Percentiles rank a stretch among this genome's conserved stretches.
phyloP scores from a whole-genome alignment of 2,888 invertebrate species.

The Heliconius hortense region DNA sequence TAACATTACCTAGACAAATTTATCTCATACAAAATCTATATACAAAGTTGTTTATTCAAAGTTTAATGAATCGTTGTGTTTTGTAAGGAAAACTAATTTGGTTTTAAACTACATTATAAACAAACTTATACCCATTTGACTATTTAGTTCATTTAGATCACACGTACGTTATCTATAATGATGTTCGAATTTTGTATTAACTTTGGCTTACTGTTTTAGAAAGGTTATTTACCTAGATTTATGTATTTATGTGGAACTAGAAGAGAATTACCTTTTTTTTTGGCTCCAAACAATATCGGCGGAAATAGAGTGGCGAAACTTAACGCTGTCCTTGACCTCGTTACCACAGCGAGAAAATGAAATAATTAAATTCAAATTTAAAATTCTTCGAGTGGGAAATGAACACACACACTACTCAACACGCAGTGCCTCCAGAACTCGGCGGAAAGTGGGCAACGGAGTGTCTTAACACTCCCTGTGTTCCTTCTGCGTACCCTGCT shows the following conservation, averaged over 20 bases:
- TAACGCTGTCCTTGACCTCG: neutral
- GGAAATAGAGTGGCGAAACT: neutral
- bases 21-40: constrained; percentile 24
- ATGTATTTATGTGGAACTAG: neutral
- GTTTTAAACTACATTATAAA: constrained; percentile 31
- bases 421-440: too few species aligned
- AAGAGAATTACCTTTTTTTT: neutral
- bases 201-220: neutral
- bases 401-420: neutral
- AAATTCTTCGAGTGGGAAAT: neutral
- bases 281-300: too few species aligned
- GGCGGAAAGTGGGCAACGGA: too few species aligned
- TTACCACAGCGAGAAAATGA: neutral
- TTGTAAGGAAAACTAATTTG: constrained; percentile 34
- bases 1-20: constrained; percentile 9
- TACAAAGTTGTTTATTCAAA: constrained; percentile 15
- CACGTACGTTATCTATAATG: constrained; percentile 7
- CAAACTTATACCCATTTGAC: constrained; percentile 22
- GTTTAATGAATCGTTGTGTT: constrained; percentile 28
- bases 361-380: neutral
- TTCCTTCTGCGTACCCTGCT: too few species aligned
- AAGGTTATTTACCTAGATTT: neutral
- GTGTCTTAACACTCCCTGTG: too few species aligned
- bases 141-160: constrained; percentile 2
- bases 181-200: neutral